Conservation (phyloP, 2,797 vertebrate genomes). For the Alcedo quadribrachys region DNA sequence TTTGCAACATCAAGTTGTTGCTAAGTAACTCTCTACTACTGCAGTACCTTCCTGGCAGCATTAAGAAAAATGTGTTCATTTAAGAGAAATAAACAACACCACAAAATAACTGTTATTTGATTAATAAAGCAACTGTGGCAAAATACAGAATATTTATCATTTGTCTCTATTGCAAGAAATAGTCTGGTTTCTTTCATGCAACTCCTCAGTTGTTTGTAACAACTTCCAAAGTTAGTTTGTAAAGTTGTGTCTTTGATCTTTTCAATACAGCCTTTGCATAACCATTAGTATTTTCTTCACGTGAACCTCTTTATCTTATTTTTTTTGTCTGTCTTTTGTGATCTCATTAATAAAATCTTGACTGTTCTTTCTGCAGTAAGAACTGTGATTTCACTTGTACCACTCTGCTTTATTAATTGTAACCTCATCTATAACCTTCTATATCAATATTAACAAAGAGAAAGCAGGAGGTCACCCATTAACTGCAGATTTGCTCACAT, state of each 20-base stretch:
- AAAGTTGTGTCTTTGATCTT: not conserved
- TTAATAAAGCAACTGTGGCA: not conserved
- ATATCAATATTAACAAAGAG: not conserved
- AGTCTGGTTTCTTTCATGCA: not conserved
- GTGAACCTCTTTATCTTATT: not conserved
- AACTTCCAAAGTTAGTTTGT: not conserved
- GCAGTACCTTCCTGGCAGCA: not conserved
- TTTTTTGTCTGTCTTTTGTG: not conserved
- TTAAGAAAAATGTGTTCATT: not conserved
- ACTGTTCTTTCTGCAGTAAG: not conserved
- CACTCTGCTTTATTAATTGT: not conserved
- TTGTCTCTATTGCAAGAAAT: not conserved
- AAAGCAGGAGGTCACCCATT: not conserved
- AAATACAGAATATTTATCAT: not conserved
- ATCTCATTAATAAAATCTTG: not conserved
- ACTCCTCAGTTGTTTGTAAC: not conserved
- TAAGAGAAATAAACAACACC: not conserved
- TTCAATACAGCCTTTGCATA: not conserved
- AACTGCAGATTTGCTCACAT: not conserved
- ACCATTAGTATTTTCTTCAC: not conserved
- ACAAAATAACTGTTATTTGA: not conserved
- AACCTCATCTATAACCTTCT: not conserved
- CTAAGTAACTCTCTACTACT: not conserved
- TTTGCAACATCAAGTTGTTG: not conserved
- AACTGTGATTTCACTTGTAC: not conserved